Evolutionary conservation across 2,888 invertebrate species (phyloP).

Genomic region (Pollenia labialis): DNA sequence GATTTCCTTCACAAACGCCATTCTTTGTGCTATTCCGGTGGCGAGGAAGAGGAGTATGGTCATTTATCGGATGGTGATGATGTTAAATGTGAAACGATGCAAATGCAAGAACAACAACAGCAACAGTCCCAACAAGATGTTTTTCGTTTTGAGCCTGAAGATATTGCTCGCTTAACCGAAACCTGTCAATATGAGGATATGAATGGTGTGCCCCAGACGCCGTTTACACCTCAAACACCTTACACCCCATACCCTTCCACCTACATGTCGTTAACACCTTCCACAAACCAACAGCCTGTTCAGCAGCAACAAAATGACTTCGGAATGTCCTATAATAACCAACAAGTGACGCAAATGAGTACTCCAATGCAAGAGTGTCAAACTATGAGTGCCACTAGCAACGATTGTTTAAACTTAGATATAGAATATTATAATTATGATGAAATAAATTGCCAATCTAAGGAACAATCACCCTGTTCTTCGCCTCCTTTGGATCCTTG

Average conservation of each 20-base stretch:
- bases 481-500: slow-evolving; percentile 84
- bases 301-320: slow-evolving; percentile 44
- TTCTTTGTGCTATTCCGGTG: slow-evolving; percentile 53
- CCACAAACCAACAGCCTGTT: slow-evolving; percentile 19
- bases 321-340: slow-evolving; percentile 42
- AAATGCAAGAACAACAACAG: slow-evolving; percentile 51
- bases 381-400: slow-evolving; percentile 2
- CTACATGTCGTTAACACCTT: slow-evolving; percentile 65
- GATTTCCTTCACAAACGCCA: slow-evolving; percentile 56
- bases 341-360: neutral
- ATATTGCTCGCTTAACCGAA: slow-evolving; percentile 82
- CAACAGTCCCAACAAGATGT: slow-evolving; percentile 76
- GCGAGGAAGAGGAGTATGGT: slow-evolving; percentile 75
- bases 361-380: slow-evolving; percentile 14
- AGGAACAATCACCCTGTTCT: slow-evolving; percentile 84
- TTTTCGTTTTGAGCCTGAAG: slow-evolving; percentile 84
- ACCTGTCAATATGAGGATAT: slow-evolving; percentile 70
- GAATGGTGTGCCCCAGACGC: slow-evolving; percentile 72
- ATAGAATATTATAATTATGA: slow-evolving; percentile 84
- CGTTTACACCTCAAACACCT: slow-evolving; percentile 76
- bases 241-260: slow-evolving; percentile 74
- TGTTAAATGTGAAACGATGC: slow-evolving; percentile 59
- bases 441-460: slow-evolving; percentile 84
- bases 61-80: slow-evolving; percentile 72
- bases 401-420: slow-evolving; percentile 78